Base-by-base conservation (phyloP, 2,888 invertebrate species). In the Drosophila kanekoi region DNA sequence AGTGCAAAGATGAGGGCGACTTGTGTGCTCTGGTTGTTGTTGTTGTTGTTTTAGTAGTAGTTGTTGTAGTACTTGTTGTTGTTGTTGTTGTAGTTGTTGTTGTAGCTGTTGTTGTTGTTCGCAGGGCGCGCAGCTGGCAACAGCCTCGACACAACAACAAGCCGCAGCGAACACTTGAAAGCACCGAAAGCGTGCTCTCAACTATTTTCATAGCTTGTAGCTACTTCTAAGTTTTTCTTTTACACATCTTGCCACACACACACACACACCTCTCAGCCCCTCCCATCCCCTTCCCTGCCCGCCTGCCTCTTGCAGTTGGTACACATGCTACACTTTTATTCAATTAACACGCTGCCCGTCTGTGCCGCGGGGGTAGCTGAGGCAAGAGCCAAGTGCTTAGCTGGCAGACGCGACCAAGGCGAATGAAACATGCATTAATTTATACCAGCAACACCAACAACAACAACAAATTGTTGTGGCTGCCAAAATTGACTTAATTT, bases 401-500 rank as follows among this genome's bases (percentile, higher is more conserved):
- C 52, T 54, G 64, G 54, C 61, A 67, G 63, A 45, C 38, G 58
- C 59, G 51, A 44, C 61, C 76, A 76, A 72, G 77, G 79, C 76
- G 56, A 72, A 49, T 72, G 73, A 53, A 73, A 54, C 72, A 70
- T 73, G 81, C 76, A 86, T 80, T 83, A 69, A 83, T 81, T 81
- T 72, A 69, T 70, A 71, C 72, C 71, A 83, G 77, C 80, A 72
- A 77, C 72, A 72, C 41, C 20, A 43, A 18, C 48, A 51, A 54
- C 59, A 67, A 18, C 59, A 41, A 38, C 67, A 67, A 65, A 41
- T 59, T 52, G 60, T 52, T 57, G 59, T 81, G 69, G 72, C 68
- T 84, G 81, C 81, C 72, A 78, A 84, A 84, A 81, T 78, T 78
- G 66, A 83, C 78, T 84, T 81, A 79, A 79, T 81, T 84, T 79